phyloP scores from a whole-genome alignment of 2,797 vertebrate species.

The Petrocephalus schoutedeni region DNA sequence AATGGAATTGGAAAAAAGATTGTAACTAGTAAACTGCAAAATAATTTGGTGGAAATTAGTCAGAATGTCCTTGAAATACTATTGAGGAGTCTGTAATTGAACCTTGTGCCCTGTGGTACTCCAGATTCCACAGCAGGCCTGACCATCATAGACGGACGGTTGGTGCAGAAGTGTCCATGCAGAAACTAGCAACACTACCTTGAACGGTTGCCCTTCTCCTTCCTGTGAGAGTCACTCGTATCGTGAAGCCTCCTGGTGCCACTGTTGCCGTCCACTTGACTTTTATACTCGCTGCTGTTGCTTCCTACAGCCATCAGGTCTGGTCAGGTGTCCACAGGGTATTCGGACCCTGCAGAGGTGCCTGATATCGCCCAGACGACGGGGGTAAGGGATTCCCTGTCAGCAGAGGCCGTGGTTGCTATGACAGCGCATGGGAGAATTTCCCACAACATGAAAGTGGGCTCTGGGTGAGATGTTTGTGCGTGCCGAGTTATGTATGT shows the following conservation, averaged over 20 bases:
- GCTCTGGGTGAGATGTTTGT: not conserved
- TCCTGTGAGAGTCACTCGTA: not conserved
- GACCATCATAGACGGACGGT: not conserved
- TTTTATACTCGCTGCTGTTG: not conserved
- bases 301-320: not conserved
- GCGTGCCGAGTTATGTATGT: not conserved
- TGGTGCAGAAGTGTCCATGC: not conserved
- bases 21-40: not conserved
- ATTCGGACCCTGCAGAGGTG: not conserved
- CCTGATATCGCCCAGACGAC: not conserved
- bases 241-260: not conserved
- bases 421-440: not conserved
- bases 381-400: not conserved
- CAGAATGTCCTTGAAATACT: not conserved
- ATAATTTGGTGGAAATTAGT: not conserved
- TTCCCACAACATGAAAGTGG: not conserved
- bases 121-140: not conserved
- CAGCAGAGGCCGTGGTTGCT: not conserved
- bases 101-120: not conserved
- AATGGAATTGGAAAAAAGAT: not conserved
- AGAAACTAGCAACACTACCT: not conserved
- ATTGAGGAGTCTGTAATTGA: not conserved
- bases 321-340: not conserved
- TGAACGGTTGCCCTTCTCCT: not conserved
- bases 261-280: not conserved